Conservation (phyloP, 2,888 invertebrate genomes). For the Drosophila neotestacea region DNA sequence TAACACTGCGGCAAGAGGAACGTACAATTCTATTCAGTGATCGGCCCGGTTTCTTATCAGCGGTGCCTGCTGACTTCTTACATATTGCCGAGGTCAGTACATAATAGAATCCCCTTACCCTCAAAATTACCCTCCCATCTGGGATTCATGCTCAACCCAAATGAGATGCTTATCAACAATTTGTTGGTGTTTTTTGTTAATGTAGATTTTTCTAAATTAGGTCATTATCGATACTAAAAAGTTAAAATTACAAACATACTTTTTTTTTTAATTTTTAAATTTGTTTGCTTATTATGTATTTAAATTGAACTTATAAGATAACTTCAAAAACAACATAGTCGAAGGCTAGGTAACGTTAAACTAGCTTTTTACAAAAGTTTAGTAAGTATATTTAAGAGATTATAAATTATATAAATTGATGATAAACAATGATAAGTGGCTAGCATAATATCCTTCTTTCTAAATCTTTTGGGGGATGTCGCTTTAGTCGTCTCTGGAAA, state of each 20-base stretch:
- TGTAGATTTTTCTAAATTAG: constrained; percentile 57
- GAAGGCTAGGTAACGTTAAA: too few species aligned
- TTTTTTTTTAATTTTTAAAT: too few species aligned
- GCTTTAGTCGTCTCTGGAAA: too few species aligned
- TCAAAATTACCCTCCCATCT: background rate
- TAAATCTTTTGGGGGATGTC: too few species aligned
- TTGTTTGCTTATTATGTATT: too few species aligned
- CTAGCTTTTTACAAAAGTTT: too few species aligned
- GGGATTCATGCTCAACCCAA: constrained; percentile 59
- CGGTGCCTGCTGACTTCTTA: constrained; percentile 16
- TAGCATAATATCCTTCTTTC: too few species aligned
- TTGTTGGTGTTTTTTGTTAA: constrained; percentile 26
- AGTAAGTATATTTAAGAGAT: too few species aligned
- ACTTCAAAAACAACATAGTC: too few species aligned
- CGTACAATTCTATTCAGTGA: constrained; percentile 64
- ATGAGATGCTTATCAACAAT: constrained; percentile 39
- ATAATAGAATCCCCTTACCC: constrained; percentile 24
- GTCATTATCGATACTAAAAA: constrained; percentile 56
- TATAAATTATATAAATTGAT: too few species aligned
- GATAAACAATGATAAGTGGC: too few species aligned
- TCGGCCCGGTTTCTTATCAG: constrained; percentile 32
- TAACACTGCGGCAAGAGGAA: constrained; percentile 34
- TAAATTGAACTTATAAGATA: too few species aligned
- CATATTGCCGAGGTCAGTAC: constrained; percentile 69
- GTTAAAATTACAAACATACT: constrained; percentile 26